Evolutionary conservation across 2,113 vertebrate species (phyloP).

Genomic region (Chamaea fasciata): DNA sequence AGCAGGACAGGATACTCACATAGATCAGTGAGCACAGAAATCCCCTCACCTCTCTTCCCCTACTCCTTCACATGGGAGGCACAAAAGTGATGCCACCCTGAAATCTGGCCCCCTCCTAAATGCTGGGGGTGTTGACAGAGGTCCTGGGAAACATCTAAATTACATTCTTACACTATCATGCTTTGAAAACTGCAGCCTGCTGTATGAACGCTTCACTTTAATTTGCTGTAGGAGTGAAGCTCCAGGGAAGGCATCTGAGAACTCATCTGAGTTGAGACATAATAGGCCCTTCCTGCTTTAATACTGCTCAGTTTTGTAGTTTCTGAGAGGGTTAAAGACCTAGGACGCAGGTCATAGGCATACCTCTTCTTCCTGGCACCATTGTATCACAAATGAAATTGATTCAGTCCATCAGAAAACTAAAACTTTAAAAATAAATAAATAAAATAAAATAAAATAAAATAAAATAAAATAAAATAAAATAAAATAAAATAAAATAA

Average conservation of each 20-base stretch:
- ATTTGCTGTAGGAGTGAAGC: neutral
- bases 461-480: no score
- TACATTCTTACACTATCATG: neutral
- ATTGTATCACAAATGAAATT: neutral
- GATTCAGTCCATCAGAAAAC: neutral
- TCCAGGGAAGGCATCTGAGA: neutral
- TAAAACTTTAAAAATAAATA: neutral
- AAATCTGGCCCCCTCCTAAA: neutral
- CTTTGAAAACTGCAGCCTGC: neutral
- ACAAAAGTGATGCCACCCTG: neutral
- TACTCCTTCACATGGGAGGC: neutral
- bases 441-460: no score
- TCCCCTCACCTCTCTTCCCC: neutral
- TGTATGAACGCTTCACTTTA: neutral
- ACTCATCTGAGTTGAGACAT: fast-evolving
- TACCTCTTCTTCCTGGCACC: neutral
- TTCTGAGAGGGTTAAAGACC: neutral
- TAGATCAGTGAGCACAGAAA: neutral
- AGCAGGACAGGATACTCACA: neutral
- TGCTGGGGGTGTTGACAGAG: neutral
- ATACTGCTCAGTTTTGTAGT: neutral
- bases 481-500: no score
- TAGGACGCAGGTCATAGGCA: neutral
- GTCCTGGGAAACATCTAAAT: neutral
- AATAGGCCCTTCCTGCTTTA: neutral